phyloP scores from a whole-genome alignment of 2,113 vertebrate genomes.

The Actenoides hombroni region DNA sequence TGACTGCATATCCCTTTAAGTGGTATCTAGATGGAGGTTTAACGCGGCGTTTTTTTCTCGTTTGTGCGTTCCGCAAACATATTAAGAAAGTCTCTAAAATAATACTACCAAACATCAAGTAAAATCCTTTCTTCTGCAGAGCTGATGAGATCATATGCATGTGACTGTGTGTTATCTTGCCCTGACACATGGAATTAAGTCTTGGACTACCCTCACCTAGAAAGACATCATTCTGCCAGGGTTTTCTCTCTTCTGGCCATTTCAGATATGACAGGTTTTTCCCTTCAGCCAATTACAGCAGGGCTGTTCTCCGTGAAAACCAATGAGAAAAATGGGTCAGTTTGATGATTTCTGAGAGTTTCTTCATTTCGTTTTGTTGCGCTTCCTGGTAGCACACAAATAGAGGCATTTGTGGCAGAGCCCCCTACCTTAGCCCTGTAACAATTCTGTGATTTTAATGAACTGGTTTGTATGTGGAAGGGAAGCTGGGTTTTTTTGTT shows the following conservation, averaged over 20 bases:
- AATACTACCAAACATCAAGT: slow-evolving; percentile 6
- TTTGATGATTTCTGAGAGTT: neutral
- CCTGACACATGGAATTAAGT: slow-evolving; percentile 61
- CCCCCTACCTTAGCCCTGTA: neutral
- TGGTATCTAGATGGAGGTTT: neutral
- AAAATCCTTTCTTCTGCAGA: slow-evolving; percentile 45
- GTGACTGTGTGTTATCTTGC: slow-evolving; percentile 43
- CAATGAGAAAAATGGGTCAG: neutral
- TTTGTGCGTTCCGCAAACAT: slow-evolving; percentile 30
- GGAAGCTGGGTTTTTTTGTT: slow-evolving; percentile 11
- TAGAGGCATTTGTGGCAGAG: neutral
- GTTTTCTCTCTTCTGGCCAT: slow-evolving; percentile 20
- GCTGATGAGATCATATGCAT: slow-evolving; percentile 43
- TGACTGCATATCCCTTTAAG: slow-evolving; percentile 12
- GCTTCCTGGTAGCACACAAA: neutral
- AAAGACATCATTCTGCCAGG: slow-evolving; percentile 33
- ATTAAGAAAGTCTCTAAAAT: slow-evolving; percentile 37
- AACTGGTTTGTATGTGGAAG: neutral
- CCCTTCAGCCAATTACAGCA: slow-evolving; percentile 36
- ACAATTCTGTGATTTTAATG: slow-evolving; percentile 1
- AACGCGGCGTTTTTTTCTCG: neutral
- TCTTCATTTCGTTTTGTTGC: slow-evolving; percentile 20
- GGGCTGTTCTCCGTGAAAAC: neutral
- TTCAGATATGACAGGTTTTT: neutral
- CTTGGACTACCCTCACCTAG: slow-evolving; percentile 43